These are phyloP conservation scores for Coregonus clupeaformis DNA, from an alignment of 2,113 vertebrate genomes.

Conservation along the genomic window DNA sequence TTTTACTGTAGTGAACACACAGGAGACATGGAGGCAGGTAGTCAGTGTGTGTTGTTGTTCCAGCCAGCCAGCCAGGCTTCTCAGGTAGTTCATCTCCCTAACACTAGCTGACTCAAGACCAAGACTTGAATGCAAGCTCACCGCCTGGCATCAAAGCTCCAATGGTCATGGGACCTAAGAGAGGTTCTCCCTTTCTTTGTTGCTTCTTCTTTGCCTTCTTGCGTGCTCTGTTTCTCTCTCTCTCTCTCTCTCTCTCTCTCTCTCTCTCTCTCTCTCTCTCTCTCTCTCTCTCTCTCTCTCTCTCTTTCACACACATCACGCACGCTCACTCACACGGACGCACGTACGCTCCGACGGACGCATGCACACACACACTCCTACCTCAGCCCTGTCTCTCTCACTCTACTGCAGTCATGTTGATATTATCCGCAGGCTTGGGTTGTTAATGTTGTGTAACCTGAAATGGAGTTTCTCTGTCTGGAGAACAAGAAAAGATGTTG, in stretches of 20 bases:
- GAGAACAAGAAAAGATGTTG: too few relatives aligned
- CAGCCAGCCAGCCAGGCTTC: too few relatives aligned
- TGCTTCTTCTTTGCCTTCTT: background rate
- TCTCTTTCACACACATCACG: background rate
- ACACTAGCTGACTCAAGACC: background rate
- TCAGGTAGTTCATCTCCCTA: background rate
- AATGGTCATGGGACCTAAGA: background rate
- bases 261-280: background rate
- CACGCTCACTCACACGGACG: conserved; percentile 1
- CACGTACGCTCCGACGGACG: background rate
- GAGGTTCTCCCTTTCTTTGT: background rate
- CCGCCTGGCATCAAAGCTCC: background rate
- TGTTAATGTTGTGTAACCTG: too few relatives aligned
- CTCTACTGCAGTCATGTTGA: too few relatives aligned
- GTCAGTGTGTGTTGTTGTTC: background rate
- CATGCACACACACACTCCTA: background rate
- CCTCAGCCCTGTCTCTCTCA: background rate
- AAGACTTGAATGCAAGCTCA: background rate
- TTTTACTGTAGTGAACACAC: too few relatives aligned
- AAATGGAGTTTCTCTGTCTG: too few relatives aligned
- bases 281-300: too few relatives aligned
- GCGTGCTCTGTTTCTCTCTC: background rate
- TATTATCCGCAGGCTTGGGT: too few relatives aligned
- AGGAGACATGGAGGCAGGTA: too few relatives aligned
- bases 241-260: too few relatives aligned